phyloP scores from a whole-genome alignment of 2,888 invertebrate genomes.

The Miltochrista miniata region DNA sequence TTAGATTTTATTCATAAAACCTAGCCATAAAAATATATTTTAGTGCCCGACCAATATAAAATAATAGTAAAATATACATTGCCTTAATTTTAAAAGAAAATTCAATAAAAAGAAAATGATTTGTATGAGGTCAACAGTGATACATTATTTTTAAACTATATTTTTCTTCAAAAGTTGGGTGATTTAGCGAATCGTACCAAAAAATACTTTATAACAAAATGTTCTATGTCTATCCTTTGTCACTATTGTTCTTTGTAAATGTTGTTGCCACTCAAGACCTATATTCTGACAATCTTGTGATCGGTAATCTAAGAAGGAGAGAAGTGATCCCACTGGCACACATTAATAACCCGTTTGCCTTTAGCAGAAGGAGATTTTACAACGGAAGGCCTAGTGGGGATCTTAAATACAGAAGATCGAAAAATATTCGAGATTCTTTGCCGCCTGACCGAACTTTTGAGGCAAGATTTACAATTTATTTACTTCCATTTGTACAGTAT shows the following conservation, averaged over 20 bases:
- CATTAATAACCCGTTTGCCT: conserved; percentile 10
- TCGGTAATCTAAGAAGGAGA: conserved; percentile 26
- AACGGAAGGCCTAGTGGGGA: conserved; percentile 1
- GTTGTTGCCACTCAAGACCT: conserved; percentile 15
- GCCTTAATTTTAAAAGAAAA: too few relatives aligned
- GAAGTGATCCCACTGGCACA: conserved; percentile 32
- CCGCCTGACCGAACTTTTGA: conserved; percentile 25
- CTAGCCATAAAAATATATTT: too few relatives aligned
- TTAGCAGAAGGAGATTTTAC: conserved; percentile 15
- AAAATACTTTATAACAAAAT: not conserved
- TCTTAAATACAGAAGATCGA: conserved; percentile 34
- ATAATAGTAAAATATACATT: too few relatives aligned
- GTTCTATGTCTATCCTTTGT: not conserved
- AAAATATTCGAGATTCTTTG: conserved; percentile 20
- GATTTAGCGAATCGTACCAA: not conserved
- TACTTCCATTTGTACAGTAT: too few relatives aligned
- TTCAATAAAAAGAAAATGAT: too few relatives aligned
- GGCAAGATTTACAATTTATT: not conserved
- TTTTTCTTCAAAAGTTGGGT: not conserved
- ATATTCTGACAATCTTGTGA: conserved; percentile 19
- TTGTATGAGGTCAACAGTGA: not conserved
- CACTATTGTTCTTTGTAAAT: not conserved
- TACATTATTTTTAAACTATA: not conserved
- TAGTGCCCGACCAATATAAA: too few relatives aligned
- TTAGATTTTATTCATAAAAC: too few relatives aligned